Evolutionary conservation across 2,888 invertebrate species (phyloP).

Genomic region (Macropis europaea): DNA sequence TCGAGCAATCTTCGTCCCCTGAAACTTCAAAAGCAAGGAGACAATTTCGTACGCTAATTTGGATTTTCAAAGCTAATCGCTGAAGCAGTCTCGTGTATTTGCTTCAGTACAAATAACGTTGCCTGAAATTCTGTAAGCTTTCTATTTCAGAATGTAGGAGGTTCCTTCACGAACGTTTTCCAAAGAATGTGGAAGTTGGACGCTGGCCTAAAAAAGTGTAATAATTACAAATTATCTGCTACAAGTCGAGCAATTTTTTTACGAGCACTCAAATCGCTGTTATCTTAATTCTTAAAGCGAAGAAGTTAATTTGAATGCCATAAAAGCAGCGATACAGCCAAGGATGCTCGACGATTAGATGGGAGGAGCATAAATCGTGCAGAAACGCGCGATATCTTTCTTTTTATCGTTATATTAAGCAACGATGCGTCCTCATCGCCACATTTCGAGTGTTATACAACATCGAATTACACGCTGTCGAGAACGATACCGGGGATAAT

Average conservation of each 20-base stretch:
- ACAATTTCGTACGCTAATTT: conserved; percentile 28
- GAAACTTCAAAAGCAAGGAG: conserved; percentile 3
- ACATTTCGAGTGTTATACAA: conserved; percentile 9
- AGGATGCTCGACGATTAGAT: background rate
- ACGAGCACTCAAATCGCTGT: background rate
- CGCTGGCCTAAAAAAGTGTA: no score
- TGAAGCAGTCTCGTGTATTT: background rate
- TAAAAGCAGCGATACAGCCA: background rate
- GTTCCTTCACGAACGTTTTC: no score
- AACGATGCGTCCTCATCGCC: conserved; percentile 3
- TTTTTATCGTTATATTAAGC: conserved; percentile 21
- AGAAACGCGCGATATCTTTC: conserved; percentile 2
- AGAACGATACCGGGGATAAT: background rate
- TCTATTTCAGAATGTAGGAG: background rate
- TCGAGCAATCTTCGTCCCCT: background rate
- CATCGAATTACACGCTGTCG: background rate
- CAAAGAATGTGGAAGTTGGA: no score
- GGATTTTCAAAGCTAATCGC: background rate
- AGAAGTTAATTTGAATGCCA: background rate
- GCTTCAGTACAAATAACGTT: background rate
- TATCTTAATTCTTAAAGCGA: background rate
- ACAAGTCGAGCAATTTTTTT: no score
- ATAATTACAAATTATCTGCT: no score
- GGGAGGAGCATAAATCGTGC: background rate
- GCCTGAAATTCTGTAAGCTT: conserved; percentile 6